Evolutionary conservation across 2,888 invertebrate genomes (phyloP), one percentile per base, ranked within the genome.

Genomic region (Ophraella communa): DNA sequence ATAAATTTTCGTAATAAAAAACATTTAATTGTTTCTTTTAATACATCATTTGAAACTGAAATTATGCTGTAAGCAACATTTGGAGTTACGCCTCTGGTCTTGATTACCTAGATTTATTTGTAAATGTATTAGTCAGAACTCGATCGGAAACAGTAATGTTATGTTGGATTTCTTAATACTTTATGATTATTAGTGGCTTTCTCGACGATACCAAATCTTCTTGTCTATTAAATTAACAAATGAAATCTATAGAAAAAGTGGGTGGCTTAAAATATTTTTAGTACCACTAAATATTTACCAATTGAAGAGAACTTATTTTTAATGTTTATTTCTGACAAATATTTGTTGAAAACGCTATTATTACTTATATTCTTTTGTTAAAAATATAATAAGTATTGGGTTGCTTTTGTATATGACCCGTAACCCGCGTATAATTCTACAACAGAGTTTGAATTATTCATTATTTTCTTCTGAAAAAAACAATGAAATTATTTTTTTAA

Each of bases 381-480:
- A 33, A 33, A 4, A 33, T 4, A 10, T 10, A 33, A 3, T 1
- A 8, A 33, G 11, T 33, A 8, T 33, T 33, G 33, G 33, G 10
- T 33, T 10, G 1, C n/a, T 44, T 20, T 20, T 20, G 18, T 23
- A n/a, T n/a, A 23, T 47, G 47, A 24, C 47, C 47, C 24, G 24
- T 17, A 23, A 20, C 18, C 20, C 18, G 1, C 42, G 47, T 11
- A 14, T 47, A 66, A 68, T 69, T 69, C 65, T 62, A 68, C 60
- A 65, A 69, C 59, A 51, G 62, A 64, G 65, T 62, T 73, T 76
- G 76, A 76, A 76, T 76, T 70, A 75, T 75, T 73, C 68, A 75
- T 75, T 68, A 70, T 69, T 74, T 74, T 71, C 64, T 68, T 70
- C 68, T 47, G 70, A 72, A 24, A 70, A 75, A 71, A 76, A 74